Evolutionary conservation across 2,888 invertebrate genomes (phyloP).

Genomic region (Lordiphosa fenestrarum): DNA sequence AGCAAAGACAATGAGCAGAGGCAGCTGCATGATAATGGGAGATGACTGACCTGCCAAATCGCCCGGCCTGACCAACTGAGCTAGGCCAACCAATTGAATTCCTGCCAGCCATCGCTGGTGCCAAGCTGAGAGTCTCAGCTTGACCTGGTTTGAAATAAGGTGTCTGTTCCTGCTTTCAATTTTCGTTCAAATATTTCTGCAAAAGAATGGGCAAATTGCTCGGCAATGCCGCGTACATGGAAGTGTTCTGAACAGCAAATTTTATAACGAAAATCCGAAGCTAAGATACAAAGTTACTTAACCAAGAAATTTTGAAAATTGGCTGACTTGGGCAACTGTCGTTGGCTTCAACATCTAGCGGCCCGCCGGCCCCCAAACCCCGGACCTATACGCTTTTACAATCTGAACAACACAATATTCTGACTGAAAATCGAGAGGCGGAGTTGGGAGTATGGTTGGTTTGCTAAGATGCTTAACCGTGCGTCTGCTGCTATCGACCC

Average conservation of each 20-base stretch:
- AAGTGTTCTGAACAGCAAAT: conserved; percentile 84
- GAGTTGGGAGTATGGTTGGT: conserved; percentile 43
- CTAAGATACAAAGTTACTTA: conserved; percentile 83
- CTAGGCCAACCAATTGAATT: conserved; percentile 1
- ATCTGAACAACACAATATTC: too few species aligned
- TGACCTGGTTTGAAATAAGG: not conserved
- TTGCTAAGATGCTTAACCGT: conserved; percentile 78
- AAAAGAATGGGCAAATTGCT: conserved; percentile 81
- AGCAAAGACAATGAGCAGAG: conserved; percentile 13
- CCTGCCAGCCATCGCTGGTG: conserved; percentile 2
- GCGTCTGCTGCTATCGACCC: conserved; percentile 82
- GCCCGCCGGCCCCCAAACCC: conserved; percentile 56
- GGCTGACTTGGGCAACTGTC: conserved; percentile 81
- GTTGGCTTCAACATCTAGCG: conserved; percentile 78
- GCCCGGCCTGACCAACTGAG: too few species aligned
- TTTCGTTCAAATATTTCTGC: conserved; percentile 28
- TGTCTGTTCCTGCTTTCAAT: not conserved
- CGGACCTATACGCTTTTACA: conserved; percentile 46
- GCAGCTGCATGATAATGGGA: conserved; percentile 9
- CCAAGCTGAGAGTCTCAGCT: not conserved
- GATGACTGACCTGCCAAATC: not conserved
- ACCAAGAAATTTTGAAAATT: conserved; percentile 81
- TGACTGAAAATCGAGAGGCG: conserved; percentile 47
- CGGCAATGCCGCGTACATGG: conserved; percentile 84
- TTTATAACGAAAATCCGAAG: conserved; percentile 83